Evolutionary conservation across 2,888 invertebrate genomes (phyloP).

Genomic region (Sarcophaga caerulescens): DNA sequence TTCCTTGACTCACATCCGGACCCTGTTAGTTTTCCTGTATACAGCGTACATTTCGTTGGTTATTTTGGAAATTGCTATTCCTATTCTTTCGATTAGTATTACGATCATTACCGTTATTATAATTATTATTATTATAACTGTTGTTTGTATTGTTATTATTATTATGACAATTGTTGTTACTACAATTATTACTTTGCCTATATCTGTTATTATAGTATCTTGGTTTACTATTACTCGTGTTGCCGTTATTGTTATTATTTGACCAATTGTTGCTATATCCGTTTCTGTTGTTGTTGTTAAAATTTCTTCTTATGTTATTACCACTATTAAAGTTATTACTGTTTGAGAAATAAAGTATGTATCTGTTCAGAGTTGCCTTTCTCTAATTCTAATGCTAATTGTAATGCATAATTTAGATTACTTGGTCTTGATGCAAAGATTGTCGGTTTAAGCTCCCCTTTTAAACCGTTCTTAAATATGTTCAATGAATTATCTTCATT

Average conservation of each 20-base stretch:
- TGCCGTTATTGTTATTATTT: too few relatives aligned
- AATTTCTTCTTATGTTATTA: too few relatives aligned
- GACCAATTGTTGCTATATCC: too few relatives aligned
- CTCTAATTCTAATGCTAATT: background rate
- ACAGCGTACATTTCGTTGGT: background rate
- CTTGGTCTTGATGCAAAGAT: background rate
- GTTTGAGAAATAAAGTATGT: background rate
- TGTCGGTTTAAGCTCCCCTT: background rate
- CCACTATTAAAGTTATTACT: too few relatives aligned
- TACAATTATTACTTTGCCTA: too few relatives aligned
- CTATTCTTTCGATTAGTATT: background rate
- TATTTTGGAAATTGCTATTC: background rate
- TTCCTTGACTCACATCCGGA: conserved; percentile 15
- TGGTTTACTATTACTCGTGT: too few relatives aligned
- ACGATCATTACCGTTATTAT: background rate
- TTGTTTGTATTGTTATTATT: background rate
- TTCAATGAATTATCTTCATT: background rate
- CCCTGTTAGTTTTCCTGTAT: conserved; percentile 9
- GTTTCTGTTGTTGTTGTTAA: too few relatives aligned
- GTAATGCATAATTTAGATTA: background rate
- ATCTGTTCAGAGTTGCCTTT: background rate
- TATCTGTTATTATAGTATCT: too few relatives aligned
- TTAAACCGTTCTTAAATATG: background rate
- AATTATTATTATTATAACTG: background rate
- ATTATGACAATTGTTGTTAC: too few relatives aligned